Conservation (phyloP, 1,140 invertebrate species). For the Aleiodes sp. region DNA sequence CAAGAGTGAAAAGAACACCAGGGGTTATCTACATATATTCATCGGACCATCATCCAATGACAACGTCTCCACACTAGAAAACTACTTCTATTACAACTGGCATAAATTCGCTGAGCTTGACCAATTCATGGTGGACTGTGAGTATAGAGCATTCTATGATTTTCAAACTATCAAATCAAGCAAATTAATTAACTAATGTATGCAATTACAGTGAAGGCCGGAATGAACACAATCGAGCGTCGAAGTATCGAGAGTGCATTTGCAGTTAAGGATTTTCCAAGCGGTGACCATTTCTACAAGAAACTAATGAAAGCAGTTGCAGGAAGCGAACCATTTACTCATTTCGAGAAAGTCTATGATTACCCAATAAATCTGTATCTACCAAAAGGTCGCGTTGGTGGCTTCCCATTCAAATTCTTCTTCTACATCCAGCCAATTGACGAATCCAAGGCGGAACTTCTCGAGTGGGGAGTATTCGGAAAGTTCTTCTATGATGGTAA, state of each 20-base stretch:
- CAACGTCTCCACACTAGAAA: conserved; percentile 51
- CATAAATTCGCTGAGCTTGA: conserved; percentile 62
- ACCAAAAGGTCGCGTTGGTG: conserved; percentile 60
- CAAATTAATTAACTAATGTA: not conserved
- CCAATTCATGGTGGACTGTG: conserved; percentile 58
- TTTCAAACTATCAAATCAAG: not conserved
- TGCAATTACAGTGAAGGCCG: conserved; percentile 57
- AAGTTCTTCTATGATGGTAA: conserved; percentile 64
- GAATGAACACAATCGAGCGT: conserved; percentile 62
- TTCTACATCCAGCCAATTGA: conserved; percentile 58
- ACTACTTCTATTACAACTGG: conserved; percentile 52
- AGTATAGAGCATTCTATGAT: conserved; percentile 37
- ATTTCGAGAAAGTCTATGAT: conserved; percentile 54
- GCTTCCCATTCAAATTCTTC: conserved; percentile 63
- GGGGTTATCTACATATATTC: conserved; percentile 62
- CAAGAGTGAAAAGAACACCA: conserved; percentile 62
- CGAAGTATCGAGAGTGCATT: conserved; percentile 58
- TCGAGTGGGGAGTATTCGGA: conserved; percentile 51
- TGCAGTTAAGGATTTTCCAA: conserved; percentile 62
- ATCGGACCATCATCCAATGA: conserved; percentile 63
- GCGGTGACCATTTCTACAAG: conserved; percentile 68
- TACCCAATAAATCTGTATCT: conserved; percentile 61
- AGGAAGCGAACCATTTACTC: conserved; percentile 56
- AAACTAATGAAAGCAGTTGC: conserved; percentile 55
- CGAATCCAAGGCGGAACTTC: conserved; percentile 43